These are phyloP conservation scores for Psephotus haematonotus DNA, from an alignment of 2,113 vertebrate genomes.

Conservation along the genomic window DNA sequence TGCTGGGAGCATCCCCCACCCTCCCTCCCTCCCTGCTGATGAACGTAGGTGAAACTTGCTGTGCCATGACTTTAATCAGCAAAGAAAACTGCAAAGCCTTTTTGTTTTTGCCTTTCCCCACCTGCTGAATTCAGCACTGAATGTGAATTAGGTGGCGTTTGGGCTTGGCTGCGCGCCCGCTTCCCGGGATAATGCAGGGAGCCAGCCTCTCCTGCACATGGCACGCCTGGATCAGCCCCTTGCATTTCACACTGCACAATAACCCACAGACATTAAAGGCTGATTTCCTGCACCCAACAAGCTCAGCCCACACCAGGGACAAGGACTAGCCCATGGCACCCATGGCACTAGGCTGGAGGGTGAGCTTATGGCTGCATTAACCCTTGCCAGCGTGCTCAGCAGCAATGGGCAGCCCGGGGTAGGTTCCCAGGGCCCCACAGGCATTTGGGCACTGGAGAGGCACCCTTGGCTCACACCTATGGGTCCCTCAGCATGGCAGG, in stretches of 20 bases:
- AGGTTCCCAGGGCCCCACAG: fast-evolving
- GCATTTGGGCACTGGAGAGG: fast-evolving
- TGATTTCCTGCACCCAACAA: fast-evolving
- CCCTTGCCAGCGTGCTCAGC: fast-evolving
- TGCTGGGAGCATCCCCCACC: not conserved
- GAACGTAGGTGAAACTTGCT: constrained; percentile 57
- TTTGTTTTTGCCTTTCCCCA: not conserved
- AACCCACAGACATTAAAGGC: not conserved
- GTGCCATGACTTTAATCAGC: constrained; percentile 64
- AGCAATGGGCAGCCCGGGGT: fast-evolving
- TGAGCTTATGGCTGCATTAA: not conserved
- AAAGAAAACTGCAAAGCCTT: constrained; percentile 51
- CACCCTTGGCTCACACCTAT: not conserved
- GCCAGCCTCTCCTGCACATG: not conserved
- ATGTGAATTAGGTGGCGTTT: not conserved
- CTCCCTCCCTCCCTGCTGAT: constrained; percentile 27
- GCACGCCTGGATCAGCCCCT: not conserved
- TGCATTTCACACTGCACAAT: not conserved
- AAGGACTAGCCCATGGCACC: fast-evolving
- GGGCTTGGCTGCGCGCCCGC: not conserved
- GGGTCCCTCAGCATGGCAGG: not conserved
- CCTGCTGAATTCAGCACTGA: not conserved
- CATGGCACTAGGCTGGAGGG: not conserved
- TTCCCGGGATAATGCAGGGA: not conserved
- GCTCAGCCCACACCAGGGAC: fast-evolving